Base-by-base conservation (phyloP, 2,113 vertebrate species). In the Pterocles orientalis region DNA sequence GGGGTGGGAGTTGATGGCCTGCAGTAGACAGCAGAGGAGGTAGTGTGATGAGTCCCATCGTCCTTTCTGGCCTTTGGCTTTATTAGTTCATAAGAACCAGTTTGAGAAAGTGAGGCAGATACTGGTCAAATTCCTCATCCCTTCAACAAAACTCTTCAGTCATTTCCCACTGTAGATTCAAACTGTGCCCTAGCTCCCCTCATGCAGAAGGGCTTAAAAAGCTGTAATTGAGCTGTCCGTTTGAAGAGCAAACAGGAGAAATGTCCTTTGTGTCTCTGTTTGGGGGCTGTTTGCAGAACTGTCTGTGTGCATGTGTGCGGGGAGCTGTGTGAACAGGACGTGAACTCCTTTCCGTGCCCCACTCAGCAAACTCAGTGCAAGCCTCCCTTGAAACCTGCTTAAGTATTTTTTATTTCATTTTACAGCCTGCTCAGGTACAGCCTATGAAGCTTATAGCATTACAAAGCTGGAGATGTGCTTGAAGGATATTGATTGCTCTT, bases 261-360 rank as follows among this genome's bases (percentile, higher is more conserved):
- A 91, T 94, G 94, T 92, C 43, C 87, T 82, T 58, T 80, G 79
- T 48, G 87, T 78, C 83, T 87, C 51, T 57, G 25, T 33, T 65
- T 51, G 64, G 12, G 86, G 65, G 71, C 70, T 97, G 92, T 96
- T 95, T 97, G 93, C 87, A 57, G 84, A 95, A 5, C 33, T 56
- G 94, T 76, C 95, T 91, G 7, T 81, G 76, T 81, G 85, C 62
- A 2, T 20, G 54, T 10, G 43, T 26, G 57, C 6, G 8, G 68
- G 80, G 75, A 26, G 15, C 82, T 73, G 64, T 78, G 77, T 43
- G 92, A 66, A 50, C 56, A 29, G 60, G 51, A 78, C 45, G 53
- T 20, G 51, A 84, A 13, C 84, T 65, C 82, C 71, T 76, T 48
- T 23, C 61, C 0, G 0, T 64, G 73, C 43, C 65, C 23, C 48